These are phyloP conservation scores for Spheniscus mendiculus DNA, from an alignment of 2,113 vertebrate species.

Conservation along the genomic window DNA sequence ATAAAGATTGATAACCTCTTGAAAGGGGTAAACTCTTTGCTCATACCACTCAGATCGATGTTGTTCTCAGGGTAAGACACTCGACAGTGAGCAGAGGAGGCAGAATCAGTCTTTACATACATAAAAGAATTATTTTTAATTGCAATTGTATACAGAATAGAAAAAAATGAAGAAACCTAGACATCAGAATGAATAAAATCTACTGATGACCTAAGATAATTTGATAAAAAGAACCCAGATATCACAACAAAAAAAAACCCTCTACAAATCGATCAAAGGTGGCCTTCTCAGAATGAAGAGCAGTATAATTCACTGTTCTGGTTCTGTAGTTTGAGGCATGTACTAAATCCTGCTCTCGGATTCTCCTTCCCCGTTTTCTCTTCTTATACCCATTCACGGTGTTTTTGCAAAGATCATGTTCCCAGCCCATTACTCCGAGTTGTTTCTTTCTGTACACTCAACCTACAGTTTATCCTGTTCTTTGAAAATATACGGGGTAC, in stretches of 20 bases:
- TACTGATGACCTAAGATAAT: neutral
- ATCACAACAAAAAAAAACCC: neutral
- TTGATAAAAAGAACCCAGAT: neutral
- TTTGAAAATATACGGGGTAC: neutral
- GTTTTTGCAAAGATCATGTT: neutral
- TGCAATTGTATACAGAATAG: accelerated
- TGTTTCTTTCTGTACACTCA: neutral
- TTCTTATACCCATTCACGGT: neutral
- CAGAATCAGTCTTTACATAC: neutral
- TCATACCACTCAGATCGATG: neutral
- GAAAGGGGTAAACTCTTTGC: neutral
- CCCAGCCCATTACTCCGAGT: neutral
- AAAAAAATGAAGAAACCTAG: neutral
- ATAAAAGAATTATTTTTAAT: neutral
- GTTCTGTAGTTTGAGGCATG: neutral
- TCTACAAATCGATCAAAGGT: neutral
- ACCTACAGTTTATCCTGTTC: neutral
- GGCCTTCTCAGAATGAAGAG: neutral
- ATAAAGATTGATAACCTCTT: neutral
- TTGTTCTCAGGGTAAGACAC: neutral
- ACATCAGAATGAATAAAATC: neutral
- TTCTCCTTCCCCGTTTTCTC: neutral
- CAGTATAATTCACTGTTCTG: neutral
- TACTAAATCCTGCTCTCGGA: neutral
- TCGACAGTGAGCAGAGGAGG: neutral